Conservation (phyloP, 2,888 invertebrate genomes). For the Hyles lineata region DNA sequence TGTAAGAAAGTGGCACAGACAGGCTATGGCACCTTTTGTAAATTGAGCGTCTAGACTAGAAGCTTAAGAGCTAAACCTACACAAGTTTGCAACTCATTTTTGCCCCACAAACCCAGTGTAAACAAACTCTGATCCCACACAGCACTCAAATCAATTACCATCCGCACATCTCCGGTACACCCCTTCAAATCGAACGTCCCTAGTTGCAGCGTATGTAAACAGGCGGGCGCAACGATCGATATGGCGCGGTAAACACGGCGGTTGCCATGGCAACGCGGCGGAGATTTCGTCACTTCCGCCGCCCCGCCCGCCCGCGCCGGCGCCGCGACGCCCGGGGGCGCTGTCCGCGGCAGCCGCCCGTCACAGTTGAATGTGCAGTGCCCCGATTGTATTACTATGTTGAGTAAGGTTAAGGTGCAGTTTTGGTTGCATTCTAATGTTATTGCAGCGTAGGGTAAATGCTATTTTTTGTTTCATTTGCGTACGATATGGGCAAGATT, state of each 20-base stretch:
- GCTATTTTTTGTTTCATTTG: too few relatives aligned
- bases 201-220: conserved; percentile 67
- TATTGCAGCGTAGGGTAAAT: too few relatives aligned
- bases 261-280: conserved; percentile 76
- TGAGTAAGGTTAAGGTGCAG: conserved; percentile 3
- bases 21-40: too few relatives aligned
- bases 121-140: background rate
- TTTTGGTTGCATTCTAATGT: background rate
- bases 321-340: conserved; percentile 50
- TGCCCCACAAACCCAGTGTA: background rate
- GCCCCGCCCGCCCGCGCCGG: conserved; percentile 30
- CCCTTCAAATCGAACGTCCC: conserved; percentile 31
- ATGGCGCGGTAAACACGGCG: conserved; percentile 83
- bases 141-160: conserved; percentile 1
- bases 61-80: background rate
- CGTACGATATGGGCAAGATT: too few relatives aligned
- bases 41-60: background rate
- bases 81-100: background rate
- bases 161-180: background rate
- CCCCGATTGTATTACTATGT: background rate
- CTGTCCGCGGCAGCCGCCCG: conserved; percentile 59
- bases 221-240: conserved; percentile 76
- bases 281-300: conserved; percentile 73
- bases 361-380: conserved; percentile 35
- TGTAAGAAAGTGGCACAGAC: too few relatives aligned